Base-by-base conservation (phyloP, 2,113 vertebrate genomes). In the Otocyon megalotis region DNA sequence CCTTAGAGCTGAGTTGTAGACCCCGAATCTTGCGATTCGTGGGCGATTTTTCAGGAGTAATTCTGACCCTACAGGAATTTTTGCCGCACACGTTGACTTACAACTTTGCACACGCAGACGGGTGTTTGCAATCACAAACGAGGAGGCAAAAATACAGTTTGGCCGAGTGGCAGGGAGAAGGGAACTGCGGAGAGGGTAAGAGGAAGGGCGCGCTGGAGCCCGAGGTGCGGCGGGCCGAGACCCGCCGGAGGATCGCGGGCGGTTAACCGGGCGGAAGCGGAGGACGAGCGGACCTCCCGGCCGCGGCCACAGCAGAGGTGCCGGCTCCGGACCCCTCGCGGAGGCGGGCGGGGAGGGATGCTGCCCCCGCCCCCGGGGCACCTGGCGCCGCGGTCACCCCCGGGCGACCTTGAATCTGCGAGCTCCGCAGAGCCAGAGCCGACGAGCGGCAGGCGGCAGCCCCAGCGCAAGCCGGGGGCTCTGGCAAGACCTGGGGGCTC, bases 401-500 rank as follows among this genome's bases (percentile, higher is more conserved):
- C 1, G 0, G 11, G 37, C 22, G 12, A 71, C 89, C 82, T 90
- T 74, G 92, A 93, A 82, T 69, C 43, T 26, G 43, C 0, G 17
- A 58, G 32, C 26, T 32, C 8, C 0, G 32, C 50, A 0, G 4
- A 69, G 12, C 62, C 30, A 2, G 53, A 24, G 74, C 69, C 1
- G 58, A 17, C 2, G 3, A 9, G 56, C 1, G 0, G 10, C 74
- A 16, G 24, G 30, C 6, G 3, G 83, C 19, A 1, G 71, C n/a
- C n/a, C 50, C 0, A 9, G 60, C 0, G 12, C 12, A 0, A 69
- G 32, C 72, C 19, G 7, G 0, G 3, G 26, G 4, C 26, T 26
- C 28, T 5, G 32, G 54, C 10, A 37, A 37, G 43, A n/a, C 4
- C 3, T 17, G 67, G 10, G 35, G 10, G 14, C 6, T 1, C 5